Evolutionary conservation across 2,888 invertebrate genomes (phyloP), one percentile per base, ranked within the genome.

Genomic region (Hypercompe scribonia): DNA sequence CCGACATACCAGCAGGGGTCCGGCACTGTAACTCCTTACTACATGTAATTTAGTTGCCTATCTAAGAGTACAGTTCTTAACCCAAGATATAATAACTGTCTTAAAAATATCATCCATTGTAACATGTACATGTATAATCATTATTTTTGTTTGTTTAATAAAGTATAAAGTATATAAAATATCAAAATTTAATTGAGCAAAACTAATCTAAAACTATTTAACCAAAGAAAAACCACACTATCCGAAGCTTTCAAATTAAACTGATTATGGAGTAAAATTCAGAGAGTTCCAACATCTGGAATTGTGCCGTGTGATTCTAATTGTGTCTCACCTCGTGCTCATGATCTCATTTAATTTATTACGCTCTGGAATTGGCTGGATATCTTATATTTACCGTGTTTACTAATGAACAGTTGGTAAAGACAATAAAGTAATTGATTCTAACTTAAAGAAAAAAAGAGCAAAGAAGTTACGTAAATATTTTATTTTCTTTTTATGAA

Each of bases 211-310:
- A n/a, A 58, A 36, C 21, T 4, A 58, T 58, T 36, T 54, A 18
- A 10, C 21, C 7, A 54, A 36, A 50, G 18, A 34, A 61, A 50
- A 36, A n/a, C 4, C 54, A 11, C 50, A 13, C 34, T 61, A 21
- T 46, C 28, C 34, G 7, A 46, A 71, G 78, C 74, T 61, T 63
- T 70, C 34, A 70, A 70, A 50, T n/a, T 54, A 75, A 81, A 66
- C 74, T 71, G 69, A 76, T 78, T 80, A 73, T 39, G 42, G 69
- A 31, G 39, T 24, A n/a, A 50, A 39, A 63, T 34, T 18, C 18
- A 18, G 33, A 42, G 71, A 82, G 67, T 75, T 24, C 4, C 15
- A 3, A 7, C 5, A 36, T 13, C 39, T 78, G 74, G 70, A 73
- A 73, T 39, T 65, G 65, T 46, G 42, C 34, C 42, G 28, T 46